Evolutionary conservation across 2,113 vertebrate genomes (phyloP), one percentile per base, ranked within the genome.

Genomic region (Dermatemys mawii): DNA sequence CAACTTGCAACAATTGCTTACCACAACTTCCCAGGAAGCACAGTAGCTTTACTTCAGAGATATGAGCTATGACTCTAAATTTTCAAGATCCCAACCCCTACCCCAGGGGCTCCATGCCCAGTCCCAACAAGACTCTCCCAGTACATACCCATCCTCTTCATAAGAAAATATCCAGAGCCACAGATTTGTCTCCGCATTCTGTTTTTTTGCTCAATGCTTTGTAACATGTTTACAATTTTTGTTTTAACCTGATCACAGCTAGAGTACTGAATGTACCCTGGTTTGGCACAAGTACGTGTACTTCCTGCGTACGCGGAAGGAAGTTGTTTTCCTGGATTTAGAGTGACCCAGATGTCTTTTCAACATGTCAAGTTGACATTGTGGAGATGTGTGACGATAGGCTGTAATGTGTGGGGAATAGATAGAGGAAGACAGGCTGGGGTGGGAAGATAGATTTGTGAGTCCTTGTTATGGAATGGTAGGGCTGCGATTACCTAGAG

Each of bases 201-300:
- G 17, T 78, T 27, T 53, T 54, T 82, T 44, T 78, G 9, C 46
- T 11, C 26, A 6, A 54, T 83, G 22, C 26, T 48, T 24, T 3
- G 0, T n/a, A 24, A 44, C 32, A 7, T 46, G 85, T 94, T 76
- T 46, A 11, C 12, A 41, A 11, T 75, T 86, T 16, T 88, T 14
- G 22, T 79, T 55, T 46, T 41, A 29, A 44, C 38, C 67, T 79
- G 83, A n/a, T 79, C 44, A 8, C 63, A 76, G 22, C 48, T 54
- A 4, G 44, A 90, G 70, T 81, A 67, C 87, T 57, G 85, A 7
- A 35, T 60, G 63, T 89, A 70, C 70, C 81, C 90, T 70, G 85
- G 19, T 70, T 92, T 87, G 85, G 55, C 90, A 88, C 49, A 55
- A 50, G 67, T 87, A 35, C 26, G 1, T 51, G 88, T 21, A 14